Base-by-base conservation (phyloP, 2,113 vertebrate genomes). In the Mesitornis unicolor region DNA sequence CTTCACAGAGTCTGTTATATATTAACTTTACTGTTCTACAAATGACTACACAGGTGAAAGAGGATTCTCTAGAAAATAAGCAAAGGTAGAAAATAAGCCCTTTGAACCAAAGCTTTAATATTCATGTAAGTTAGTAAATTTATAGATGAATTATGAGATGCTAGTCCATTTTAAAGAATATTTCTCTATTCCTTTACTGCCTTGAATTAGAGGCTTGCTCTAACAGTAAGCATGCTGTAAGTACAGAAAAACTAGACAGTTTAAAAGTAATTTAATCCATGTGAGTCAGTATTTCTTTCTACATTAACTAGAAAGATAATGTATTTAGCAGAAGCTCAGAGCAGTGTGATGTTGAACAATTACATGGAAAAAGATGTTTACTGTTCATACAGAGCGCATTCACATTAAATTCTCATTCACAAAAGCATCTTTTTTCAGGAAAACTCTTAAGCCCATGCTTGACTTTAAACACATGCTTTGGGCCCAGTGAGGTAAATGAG, bases 401-500 rank as follows among this genome's bases (percentile, higher is more conserved):
- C 68, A 48, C 35, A 84, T 73, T 16, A 76, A 84, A 43, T 60
- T 54, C 51, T 87, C 33, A 25, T 48, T 80, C 51, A 74, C 80
- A 35, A 89, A 85, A 89, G 25, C 33, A 36, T 60, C 48, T 33
- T 89, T 92, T 60, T 48, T 84, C 65, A 79, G 61, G 63, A 92
- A 94, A 94, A 53, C 45, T 57, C 40, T 92, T 81, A 75, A 90
- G 90, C 75, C 80, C 63, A 63, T 75, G 69, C 86, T 77, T 95
- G 78, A 91, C 81, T 96, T 95, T 82, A 87, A 96, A 87, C 65
- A 91, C 69, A 92, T 81, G 61, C 77, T 92, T 81, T 87, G 61
- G 69, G 61, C 45, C 61, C 57, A 82, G 48, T 18, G 36, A 91
- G 79, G 61, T 43, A 89, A 87, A 53, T 65, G 61, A 83, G 53